Conservation (phyloP, 35 echinoderm and acorn worm genomes). For the Eucidaris tribuloides region DNA sequence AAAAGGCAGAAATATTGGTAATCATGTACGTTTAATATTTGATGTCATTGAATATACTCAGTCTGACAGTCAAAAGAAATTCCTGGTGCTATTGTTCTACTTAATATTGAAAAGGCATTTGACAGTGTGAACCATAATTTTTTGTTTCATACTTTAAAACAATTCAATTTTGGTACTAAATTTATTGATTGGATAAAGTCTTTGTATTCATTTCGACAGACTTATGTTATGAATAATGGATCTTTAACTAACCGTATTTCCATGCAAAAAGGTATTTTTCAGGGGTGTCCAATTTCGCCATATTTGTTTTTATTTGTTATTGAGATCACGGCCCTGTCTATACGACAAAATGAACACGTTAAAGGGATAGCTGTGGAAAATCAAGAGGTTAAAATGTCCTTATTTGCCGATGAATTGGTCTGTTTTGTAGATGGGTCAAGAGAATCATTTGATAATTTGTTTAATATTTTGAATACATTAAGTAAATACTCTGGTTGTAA, state of each 20-base stretch:
- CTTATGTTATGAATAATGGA: slow-evolving; percentile 10
- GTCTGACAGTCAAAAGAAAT: not conserved
- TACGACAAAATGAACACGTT: not conserved
- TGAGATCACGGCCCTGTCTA: not conserved
- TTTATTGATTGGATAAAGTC: not conserved
- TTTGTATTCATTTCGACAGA: not conserved
- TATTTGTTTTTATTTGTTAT: slow-evolving; percentile 26
- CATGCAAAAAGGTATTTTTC: not conserved
- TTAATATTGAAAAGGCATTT: slow-evolving; percentile 42
- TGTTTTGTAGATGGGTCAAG: slow-evolving; percentile 17
- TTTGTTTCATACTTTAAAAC: slow-evolving; percentile 8
- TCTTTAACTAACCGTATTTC: not conserved
- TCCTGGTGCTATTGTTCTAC: not conserved
- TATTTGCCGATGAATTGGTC: slow-evolving; percentile 17
- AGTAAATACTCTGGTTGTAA: slow-evolving; percentile 12
- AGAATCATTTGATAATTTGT: not conserved
- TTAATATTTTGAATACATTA: not conserved
- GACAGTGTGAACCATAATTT: not conserved
- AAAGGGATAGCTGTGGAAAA: not conserved
- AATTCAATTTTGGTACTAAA: slow-evolving; percentile 10
- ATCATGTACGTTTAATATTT: slow-evolving; percentile 1
- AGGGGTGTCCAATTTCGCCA: not conserved
- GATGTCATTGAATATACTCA: not conserved
- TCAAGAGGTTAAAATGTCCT: not conserved
- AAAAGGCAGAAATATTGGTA: slow-evolving; percentile 2